phyloP scores from a whole-genome alignment of 2,797 vertebrate genomes.

The Artibeus lituratus region DNA sequence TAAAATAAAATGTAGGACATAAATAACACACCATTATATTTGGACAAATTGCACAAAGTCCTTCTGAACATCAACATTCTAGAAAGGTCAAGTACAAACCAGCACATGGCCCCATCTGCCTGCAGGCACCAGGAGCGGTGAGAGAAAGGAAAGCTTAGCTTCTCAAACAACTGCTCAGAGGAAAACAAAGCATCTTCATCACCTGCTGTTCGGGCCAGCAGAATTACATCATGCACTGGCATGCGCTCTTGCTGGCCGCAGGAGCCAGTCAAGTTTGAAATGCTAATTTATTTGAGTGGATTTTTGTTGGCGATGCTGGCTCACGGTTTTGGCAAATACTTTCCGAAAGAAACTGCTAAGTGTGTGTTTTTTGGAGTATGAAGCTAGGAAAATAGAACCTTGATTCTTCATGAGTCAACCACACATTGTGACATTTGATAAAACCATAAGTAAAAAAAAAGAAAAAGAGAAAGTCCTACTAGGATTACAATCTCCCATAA shows the following conservation, averaged over 20 bases:
- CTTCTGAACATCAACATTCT: not conserved
- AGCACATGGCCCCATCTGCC: not conserved
- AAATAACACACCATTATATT: not conserved
- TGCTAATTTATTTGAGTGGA: slow-evolving; percentile 48
- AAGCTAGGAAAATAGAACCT: not conserved
- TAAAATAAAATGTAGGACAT: not conserved
- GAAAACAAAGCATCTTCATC: not conserved
- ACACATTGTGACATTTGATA: not conserved
- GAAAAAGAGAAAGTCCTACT: not conserved
- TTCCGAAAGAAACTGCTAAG: not conserved
- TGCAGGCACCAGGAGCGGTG: not conserved
- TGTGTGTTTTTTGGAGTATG: not conserved
- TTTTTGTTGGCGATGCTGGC: slow-evolving; percentile 20
- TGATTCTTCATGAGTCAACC: not conserved
- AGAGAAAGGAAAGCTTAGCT: not conserved
- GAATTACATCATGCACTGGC: not conserved
- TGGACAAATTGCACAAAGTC: not conserved
- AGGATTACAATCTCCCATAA: not conserved
- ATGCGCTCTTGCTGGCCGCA: not conserved
- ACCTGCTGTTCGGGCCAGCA: not conserved
- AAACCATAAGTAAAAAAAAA: not conserved
- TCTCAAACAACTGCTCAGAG: not conserved
- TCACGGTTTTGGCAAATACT: not conserved
- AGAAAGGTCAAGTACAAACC: not conserved
- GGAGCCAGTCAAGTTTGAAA: not conserved